Evolutionary conservation across 1,140 invertebrate genomes (phyloP), one percentile per base, ranked within the genome.

Genomic region (Solen grandis): DNA sequence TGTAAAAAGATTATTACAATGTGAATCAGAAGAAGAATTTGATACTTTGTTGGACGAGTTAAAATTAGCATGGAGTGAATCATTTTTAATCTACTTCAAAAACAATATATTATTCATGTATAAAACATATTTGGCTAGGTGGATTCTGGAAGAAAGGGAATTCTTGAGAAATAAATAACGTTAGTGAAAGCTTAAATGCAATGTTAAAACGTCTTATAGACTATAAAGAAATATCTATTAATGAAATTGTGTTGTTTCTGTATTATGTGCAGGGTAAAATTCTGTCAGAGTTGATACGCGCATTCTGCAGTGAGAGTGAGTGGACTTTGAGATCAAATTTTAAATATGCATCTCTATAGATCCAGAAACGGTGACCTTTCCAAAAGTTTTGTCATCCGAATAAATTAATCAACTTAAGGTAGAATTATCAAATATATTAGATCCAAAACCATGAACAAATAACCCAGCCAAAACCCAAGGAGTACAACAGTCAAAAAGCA

Each of bases 381-480:
- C n/a, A n/a, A n/a, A n/a, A n/a, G n/a, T n/a, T n/a, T n/a, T n/a
- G n/a, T n/a, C n/a, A n/a, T n/a, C n/a, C n/a, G n/a, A n/a, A 29
- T 57, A 72, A 31, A 72, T 33, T 72, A n/a, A 72, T 72, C 16
- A 52, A 70, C 31, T 35, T 55, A n/a, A 70, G n/a, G 68, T 46
- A 25, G 68, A 70, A 60, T 31, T 38, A 73, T 59, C 10, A 55
- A 59, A 3, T 22, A n/a, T n/a, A n/a, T n/a, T n/a, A n/a, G n/a
- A n/a, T n/a, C n/a, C n/a, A n/a, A n/a, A n/a, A n/a, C n/a, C n/a
- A n/a, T n/a, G n/a, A n/a, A n/a, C n/a, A n/a, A n/a, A n/a, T n/a
- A n/a, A n/a, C n/a, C n/a, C n/a, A n/a, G n/a, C n/a, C n/a, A n/a
- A n/a, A n/a, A n/a, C n/a, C n/a, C n/a, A n/a, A n/a, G n/a, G n/a